Base-by-base conservation (phyloP, 2,888 invertebrate genomes). In the Cetonia aurata region DNA sequence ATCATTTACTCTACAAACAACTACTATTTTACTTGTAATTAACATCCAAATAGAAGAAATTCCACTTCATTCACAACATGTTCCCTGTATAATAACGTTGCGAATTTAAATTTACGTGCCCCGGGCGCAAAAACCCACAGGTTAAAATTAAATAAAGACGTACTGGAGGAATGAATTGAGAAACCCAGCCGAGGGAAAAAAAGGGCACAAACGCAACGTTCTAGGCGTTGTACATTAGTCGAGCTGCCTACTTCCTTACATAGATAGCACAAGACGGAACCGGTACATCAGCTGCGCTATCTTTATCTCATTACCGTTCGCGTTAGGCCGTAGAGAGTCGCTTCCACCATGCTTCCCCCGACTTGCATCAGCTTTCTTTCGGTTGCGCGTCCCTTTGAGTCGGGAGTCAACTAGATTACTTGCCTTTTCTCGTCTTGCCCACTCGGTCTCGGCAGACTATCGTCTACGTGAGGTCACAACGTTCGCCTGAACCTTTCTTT, bases 331-430 rank as follows among this genome's bases (percentile, higher is more conserved):
- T 71, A 69, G 67, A 69, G 67, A 68, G 53, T 60, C 55, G 25
- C 25, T 25, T 25, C 25, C 25, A 37, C 9, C 1, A 37, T 3
- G 25, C 37, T 8, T 37, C 3, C 1, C 2, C 37, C 37, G 37
- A 37, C 37, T 37, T 59, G 67, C 71, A 71, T 71, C 55, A 52
- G 71, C 69, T 67, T 73, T 69, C 73, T 73, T 69, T 70, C 44
- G 67, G 55, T 50, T 10, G 50, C 50, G 62, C 50, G 55, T 65
- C 65, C 60, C 65, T 70, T 73, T 71, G 69, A 72, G 71, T 71
- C 60, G 66, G 48, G 71, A 66, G 70, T 69, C 71, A 71, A 74
- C 67, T 66, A 72, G 72, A 74, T 74, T 74, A 72, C 69, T 67
- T 67, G 65, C 71, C 60, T 70, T 57, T 57, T 42, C 42, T 57